phyloP scores from a whole-genome alignment of 1,140 invertebrate species.

The Branchinecta lynchi region DNA sequence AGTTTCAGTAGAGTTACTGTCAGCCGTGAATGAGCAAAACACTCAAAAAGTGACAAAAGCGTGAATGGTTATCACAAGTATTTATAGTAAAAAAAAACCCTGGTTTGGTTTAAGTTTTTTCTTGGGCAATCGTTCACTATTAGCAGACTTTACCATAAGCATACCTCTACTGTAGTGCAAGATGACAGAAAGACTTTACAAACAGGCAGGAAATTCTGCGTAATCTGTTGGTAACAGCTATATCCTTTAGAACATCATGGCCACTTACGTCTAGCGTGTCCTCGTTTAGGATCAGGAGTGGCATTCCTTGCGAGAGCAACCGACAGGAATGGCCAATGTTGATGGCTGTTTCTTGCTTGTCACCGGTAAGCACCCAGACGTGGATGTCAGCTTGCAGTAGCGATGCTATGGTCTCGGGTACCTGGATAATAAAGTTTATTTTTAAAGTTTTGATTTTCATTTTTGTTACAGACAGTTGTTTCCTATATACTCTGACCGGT shows the following conservation, averaged over 20 bases:
- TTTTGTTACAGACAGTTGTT: background rate
- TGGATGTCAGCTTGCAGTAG: constrained; percentile 80
- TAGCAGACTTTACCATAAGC: no score
- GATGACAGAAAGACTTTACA: no score
- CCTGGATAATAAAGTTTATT: constrained; percentile 32
- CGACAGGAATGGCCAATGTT: constrained; percentile 94
- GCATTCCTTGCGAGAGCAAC: constrained; percentile 68
- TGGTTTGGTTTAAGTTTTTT: no score
- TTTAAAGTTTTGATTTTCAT: background rate
- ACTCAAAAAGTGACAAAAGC: no score
- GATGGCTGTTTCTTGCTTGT: constrained; percentile 98
- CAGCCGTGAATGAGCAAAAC: no score
- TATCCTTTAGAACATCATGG: background rate
- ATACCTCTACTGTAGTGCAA: no score
- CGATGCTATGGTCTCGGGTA: constrained; percentile 79
- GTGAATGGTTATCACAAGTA: no score
- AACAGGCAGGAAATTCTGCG: no score
- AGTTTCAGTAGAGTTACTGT: no score
- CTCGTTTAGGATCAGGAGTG: constrained; percentile 82
- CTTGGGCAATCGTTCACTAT: no score
- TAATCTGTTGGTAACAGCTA: no score
- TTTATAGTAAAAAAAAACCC: no score
- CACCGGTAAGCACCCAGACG: constrained; percentile 95
- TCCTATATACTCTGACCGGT: background rate
- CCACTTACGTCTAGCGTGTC: constrained; percentile 68